phyloP scores from a whole-genome alignment of 2,888 invertebrate genomes.

The Physocephala rufipes region DNA sequence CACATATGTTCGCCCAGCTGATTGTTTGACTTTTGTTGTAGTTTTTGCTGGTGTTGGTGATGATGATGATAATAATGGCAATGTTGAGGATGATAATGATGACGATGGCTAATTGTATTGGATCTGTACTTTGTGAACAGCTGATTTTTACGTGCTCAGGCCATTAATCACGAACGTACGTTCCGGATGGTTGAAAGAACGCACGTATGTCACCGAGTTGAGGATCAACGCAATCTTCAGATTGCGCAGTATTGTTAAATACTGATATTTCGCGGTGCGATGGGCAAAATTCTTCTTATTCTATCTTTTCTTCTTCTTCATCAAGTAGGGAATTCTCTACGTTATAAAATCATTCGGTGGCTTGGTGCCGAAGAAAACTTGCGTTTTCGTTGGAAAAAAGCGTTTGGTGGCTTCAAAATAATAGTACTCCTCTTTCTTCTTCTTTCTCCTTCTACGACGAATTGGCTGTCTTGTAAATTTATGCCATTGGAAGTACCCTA shows the following conservation, averaged over 20 bases:
- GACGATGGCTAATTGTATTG: too few species aligned
- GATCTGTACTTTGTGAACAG: conserved; percentile 7
- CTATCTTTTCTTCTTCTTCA: background rate
- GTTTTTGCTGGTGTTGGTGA: background rate
- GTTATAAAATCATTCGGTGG: too few species aligned
- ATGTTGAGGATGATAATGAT: background rate
- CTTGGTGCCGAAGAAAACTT: too few species aligned
- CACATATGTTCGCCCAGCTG: conserved; percentile 12
- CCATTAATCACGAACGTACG: too few species aligned
- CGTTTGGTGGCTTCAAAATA: conserved; percentile 20
- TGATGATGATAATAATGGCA: background rate
- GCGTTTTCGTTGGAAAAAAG: too few species aligned
- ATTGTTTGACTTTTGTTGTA: background rate
- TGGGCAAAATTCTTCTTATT: conserved; percentile 19
- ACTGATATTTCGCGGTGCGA: conserved; percentile 18
- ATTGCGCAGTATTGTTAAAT: conserved; percentile 19
- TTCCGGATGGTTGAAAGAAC: background rate
- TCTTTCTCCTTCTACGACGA: too few species aligned
- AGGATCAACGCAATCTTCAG: conserved; percentile 14
- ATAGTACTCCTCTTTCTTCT: too few species aligned
- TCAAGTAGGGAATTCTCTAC: too few species aligned
- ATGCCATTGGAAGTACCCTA: too few species aligned
- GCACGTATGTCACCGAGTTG: conserved; percentile 17
- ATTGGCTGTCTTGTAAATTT: too few species aligned
- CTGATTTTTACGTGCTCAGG: conserved; percentile 11